A percentile compares a stretch with the other conserved stretches of the same genome.
Evolutionary conservation across 2,888 invertebrate species (phyloP).

Genomic region (Watsonalla cultraria): DNA sequence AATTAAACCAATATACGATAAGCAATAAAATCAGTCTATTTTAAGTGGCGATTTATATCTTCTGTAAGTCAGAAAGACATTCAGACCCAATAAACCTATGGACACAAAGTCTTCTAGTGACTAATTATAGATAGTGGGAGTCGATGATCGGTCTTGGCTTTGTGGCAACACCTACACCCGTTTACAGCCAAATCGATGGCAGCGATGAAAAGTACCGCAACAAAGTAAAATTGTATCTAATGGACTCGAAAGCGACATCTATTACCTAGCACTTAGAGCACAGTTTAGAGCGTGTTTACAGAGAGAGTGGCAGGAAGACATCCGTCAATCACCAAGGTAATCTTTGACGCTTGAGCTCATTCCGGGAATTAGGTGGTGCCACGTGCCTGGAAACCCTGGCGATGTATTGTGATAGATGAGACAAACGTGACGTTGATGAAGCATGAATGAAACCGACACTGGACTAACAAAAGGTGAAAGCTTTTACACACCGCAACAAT

Average conservation of each 20-base stretch:
- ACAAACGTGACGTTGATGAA: conserved; percentile 26
- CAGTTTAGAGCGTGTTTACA: conserved; percentile 23
- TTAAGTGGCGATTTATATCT: too few species aligned
- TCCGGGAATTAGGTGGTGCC: conserved; percentile 50
- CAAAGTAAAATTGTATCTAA: conserved; percentile 16
- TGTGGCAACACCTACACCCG: conserved; percentile 40
- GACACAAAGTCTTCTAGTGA: conserved; percentile 5
- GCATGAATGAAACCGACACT: conserved; percentile 25
- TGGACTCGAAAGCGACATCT: conserved; percentile 19
- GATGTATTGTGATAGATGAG: conserved; percentile 29
- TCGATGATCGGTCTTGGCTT: conserved; percentile 53
- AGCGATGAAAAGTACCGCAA: conserved; percentile 38
- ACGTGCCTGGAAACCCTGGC: conserved; percentile 31
- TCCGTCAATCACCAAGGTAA: conserved; percentile 55
- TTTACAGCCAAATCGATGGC: conserved; percentile 47
- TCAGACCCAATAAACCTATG: background rate
- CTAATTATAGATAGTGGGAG: conserved; percentile 32
- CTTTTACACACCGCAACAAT: background rate
- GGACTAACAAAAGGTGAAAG: conserved; percentile 1
- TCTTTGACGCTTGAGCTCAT: conserved; percentile 48
- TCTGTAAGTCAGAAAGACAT: background rate
- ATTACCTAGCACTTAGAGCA: conserved; percentile 29
- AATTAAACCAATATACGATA: too few species aligned
- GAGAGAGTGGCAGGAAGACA: conserved; percentile 59
- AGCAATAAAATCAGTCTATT: too few species aligned